Base-by-base conservation (phyloP, 1,140 invertebrate species). In the Cyrtorhinus lividipennis region DNA sequence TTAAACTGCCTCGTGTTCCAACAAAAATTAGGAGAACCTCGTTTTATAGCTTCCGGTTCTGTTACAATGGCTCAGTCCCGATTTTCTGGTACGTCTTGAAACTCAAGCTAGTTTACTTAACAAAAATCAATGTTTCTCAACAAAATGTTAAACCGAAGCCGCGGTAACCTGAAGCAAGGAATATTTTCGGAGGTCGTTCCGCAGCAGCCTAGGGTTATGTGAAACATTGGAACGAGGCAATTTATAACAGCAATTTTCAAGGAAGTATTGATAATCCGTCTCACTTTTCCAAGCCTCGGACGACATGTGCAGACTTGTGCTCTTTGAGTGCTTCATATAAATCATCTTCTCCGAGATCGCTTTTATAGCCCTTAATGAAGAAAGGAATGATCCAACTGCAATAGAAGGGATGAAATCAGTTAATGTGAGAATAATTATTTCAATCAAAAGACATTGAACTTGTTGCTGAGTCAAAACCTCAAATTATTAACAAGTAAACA, bases 251-350 rank as follows among this genome's bases (percentile, higher is more conserved):
- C 5, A 15, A 38, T 5, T 5, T 38, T 38, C 30, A 38, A 38
- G 30, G 5, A 38, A 15, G 30, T 38, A 38, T 15, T 15, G 5
- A 38, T 15, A 5, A 15, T 38, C 15, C 30, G 30, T 46, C 56
- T 67, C 56, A 68, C 67, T 62, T 64, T 62, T 79, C 75, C 27
- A 86, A 71, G 46, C 73, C 71, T 67, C 82, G 75, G 18, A 83
- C 82, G 68, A 82, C 67, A 8, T 67, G 64, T 66, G 76, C 72
- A 2, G 81, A 81, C 27, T 71, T 72, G 67, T 85, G 80, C 68
- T 83, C 80, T 65, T 81, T 79, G 62, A 84, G 77, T n/a, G 83
- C 80, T 62, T 78, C 78, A 68, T 81, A 85, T 18, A 89, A 75
- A 73, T 88, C 85, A 38, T 78, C 73, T 15, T 65, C 63, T 27